Base-by-base conservation (phyloP, 2,888 invertebrate genomes). In the Metalampra italica region DNA sequence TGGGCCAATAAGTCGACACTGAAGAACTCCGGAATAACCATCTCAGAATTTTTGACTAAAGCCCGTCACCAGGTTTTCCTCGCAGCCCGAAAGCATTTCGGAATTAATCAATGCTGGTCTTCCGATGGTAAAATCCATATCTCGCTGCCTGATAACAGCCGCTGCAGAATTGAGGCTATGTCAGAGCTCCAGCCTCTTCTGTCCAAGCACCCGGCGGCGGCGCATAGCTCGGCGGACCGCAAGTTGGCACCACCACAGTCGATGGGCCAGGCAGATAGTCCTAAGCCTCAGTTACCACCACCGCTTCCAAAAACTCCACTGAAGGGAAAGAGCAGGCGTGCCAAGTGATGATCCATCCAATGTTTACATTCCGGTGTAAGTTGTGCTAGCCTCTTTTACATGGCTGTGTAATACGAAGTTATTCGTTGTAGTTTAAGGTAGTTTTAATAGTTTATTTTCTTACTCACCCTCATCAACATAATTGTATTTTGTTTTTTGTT, bases 21-120 rank as follows among this genome's bases (percentile, higher is more conserved):
- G 5, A 38, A 38, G 38, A n/a, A n/a, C 12, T 38, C 38, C 12
- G 38, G 38, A 5, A n/a, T 38, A 5, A 38, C 38, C 8, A 9
- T 38, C 5, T 38, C 38, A n/a, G 46, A 41, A 34, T 46, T 46
- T 15, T 30, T 46, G 29, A 46, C 45, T 8, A 46, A 30, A 32
- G 9, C 40, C 9, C 22, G 45, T 22, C 45, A 46, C 11, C 29
- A 29, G 4, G 15, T 32, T 39, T 46, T 46, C 13, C 3, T 29
- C 4, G 29, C 45, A 11, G 45, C 45, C 12, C 38, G 45, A 0
- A 22, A 0, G 29, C 45, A 46, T 30, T 46, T 46, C 13, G 39
- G 45, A 0, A 39, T 39, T 9, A 22, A 11, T 29, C 7, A 29
- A 7, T 39, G 39, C 12, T 46, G 46, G 46, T 34, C 46, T 3